phyloP scores from a whole-genome alignment of 2,113 vertebrate genomes.

The Abramis brama region DNA sequence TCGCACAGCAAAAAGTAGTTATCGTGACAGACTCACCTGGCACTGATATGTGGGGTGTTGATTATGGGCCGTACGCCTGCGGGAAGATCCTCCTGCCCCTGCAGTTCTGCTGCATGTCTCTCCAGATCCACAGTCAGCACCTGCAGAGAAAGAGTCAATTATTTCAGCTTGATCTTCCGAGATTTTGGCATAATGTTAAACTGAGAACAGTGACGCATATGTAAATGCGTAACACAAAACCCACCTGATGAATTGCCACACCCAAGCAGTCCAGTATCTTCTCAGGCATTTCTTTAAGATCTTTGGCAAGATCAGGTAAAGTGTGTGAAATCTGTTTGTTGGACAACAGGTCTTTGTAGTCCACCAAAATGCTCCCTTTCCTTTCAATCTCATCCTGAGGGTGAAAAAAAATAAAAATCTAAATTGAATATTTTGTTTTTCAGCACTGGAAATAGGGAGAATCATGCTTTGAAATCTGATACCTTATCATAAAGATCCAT shows the following conservation, averaged over 20 bases:
- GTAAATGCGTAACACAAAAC: not conserved
- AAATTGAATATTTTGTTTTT: not conserved
- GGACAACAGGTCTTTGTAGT: constrained; percentile 85
- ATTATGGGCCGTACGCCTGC: constrained; percentile 81
- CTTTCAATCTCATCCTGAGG: constrained; percentile 96
- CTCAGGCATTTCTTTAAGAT: constrained; percentile 89
- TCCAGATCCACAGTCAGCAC: constrained; percentile 93
- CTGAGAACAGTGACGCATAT: not conserved
- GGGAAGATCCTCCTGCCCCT: constrained; percentile 84
- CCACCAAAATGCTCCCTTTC: constrained; percentile 95
- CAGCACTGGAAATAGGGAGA: not conserved
- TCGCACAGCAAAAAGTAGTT: too few species aligned
- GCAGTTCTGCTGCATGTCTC: constrained; percentile 86
- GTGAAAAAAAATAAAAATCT: constrained; percentile 44
- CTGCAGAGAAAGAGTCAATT: constrained; percentile 65
- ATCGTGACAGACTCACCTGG: constrained; percentile 76
- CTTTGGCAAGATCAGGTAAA: constrained; percentile 76
- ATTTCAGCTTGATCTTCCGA: not conserved
- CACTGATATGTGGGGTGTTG: constrained; percentile 89
- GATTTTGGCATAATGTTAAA: not conserved
- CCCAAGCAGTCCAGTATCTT: constrained; percentile 90
- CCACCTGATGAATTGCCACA: constrained; percentile 93
- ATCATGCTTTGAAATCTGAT: constrained; percentile 46
- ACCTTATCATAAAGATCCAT: constrained; percentile 97
- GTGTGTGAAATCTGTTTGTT: constrained; percentile 71